Evolutionary conservation across 1,140 invertebrate species (phyloP), one percentile per base, ranked within the genome.

Genomic region (Diorhabda carinulata): DNA sequence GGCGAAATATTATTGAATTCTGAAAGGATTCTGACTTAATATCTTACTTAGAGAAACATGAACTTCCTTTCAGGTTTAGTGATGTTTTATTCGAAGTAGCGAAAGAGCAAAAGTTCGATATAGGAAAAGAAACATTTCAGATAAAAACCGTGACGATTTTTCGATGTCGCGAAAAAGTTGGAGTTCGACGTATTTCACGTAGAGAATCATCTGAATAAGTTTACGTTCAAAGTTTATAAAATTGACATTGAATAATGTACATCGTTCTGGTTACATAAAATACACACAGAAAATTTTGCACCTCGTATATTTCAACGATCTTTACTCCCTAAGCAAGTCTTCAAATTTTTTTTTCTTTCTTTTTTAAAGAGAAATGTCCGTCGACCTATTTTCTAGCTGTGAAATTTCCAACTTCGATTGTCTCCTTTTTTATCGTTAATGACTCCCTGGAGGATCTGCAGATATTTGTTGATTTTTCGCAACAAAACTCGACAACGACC

Each of bases 381-480:
- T 25, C 25, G 25, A 25, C 25, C 25, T 25, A 25, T 25, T 25
- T 25, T 25, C 25, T 25, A 25, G 25, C 25, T 25, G 25, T 25
- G 25, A 25, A 25, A 25, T 25, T 25, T 25, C 25, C 47, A 52
- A 52, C 47, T 52, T 52, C 47, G 47, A 52, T 52, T 52, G 47
- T 52, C 47, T 52, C 47, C n/a, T 52, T 52, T 52, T 52, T 52
- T n/a, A 52, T 52, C 47, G 47, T 52, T 52, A 52, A 52, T 52
- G 47, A 52, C 47, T 52, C 47, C 47, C 47, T 52, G 47, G 47
- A 52, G 47, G 47, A 8, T n/a, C 47, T n/a, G 47, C n/a, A 52
- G 47, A 52, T 8, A 52, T 52, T 52, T 52, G 47, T 52, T 52
- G 47, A 52, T 52, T 52, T 52, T 52, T 52, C 47, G 47, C 47